Base-by-base conservation (phyloP, 2,797 vertebrate genomes). In the Mareca penelope region DNA sequence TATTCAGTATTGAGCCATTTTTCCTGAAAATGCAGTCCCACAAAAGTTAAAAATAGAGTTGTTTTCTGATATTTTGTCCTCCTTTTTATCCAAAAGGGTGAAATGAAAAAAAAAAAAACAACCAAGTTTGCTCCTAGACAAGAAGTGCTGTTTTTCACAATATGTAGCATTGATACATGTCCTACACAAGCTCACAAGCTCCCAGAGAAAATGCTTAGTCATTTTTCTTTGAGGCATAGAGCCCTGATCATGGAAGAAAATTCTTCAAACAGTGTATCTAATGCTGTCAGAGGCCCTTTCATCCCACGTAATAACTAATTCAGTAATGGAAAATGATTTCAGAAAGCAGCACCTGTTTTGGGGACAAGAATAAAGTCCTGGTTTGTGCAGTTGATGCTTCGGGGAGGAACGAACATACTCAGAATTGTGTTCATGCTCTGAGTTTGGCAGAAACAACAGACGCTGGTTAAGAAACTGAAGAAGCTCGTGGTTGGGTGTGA, bases 11-110 rank as follows among this genome's bases (percentile, higher is more conserved):
- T 85, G 69, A 87, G 88, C 89, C 81, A 88, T 86, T 90, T 94
- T 44, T 94, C 14, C 80, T 90, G 80, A 93, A 95, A 96, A 94
- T 39, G 88, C 40, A 78, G 37, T 77, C 78, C 53, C 53, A 7
- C 4, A 22, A 35, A 84, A 80, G 53, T 64, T 88, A 90, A 89
- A 93, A 95, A 95, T 88, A 81, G 89, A 80, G 17, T 57, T 73
- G 26, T 71, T 93, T 90, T 75, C 75, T 84, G 48, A 57, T 90
- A 3, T 72, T 89, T 71, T 71, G 48, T 82, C 29, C 68, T 93
- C 33, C 64, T 86, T 64, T 70, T 79, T 33, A 82, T 68, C 53
- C 37, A 37, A 40, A 91, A 94, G 81, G 57, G 68, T 67, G 78
- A 89, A 95, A 77, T 64, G 60, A 71, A 80, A 75, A 79, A 23